Base-by-base conservation (phyloP, 1,140 invertebrate genomes). In the Eulimnadia texana region DNA sequence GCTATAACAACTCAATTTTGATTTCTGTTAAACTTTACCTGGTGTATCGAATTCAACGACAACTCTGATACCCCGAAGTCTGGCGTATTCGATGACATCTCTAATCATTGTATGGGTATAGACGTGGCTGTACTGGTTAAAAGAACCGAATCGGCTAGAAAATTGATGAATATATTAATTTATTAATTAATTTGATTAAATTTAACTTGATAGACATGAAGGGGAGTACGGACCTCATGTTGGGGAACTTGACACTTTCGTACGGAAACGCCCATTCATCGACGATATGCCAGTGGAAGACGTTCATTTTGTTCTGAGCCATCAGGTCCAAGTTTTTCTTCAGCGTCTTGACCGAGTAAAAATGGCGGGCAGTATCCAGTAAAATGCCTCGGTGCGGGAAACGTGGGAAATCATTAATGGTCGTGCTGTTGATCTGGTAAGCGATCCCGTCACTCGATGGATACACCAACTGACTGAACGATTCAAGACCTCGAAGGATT, bases 271-370 rank as follows among this genome's bases (percentile, higher is more conserved):
- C 86, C 64, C 90, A 84, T 69, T 93, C 89, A 70, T 96, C 93
- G 0, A 88, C 84, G 23, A 96, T 87, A 71, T 96, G 92, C 92
- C 92, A 96, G 70, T 95, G 92, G 61, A 96, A 84, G 0, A 94
- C 89, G 72, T 95, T 95, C 60, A 91, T 73, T 73, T 95, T 96
- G 71, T 90, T 92, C 65, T 85, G 84, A 2, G 84, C 79, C 89
- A 94, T 90, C 0, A 85, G 82, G 63, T 88, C 86, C 28, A 93
- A 67, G 1, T 81, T 85, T 27, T 78, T 70, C 13, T 80, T 67
- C 22, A 93, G 80, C 28, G 78, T 79, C 1, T 69, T 60, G 1
- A 88, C 63, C 0, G 84, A 78, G 3, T 90, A 71, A 72, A 79
- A 94, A 73, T 94, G 90, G 3, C 91, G 76, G 1, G 86, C 80